Base-by-base conservation (phyloP, 2,797 vertebrate species). In the Hozukius guyotensis region DNA sequence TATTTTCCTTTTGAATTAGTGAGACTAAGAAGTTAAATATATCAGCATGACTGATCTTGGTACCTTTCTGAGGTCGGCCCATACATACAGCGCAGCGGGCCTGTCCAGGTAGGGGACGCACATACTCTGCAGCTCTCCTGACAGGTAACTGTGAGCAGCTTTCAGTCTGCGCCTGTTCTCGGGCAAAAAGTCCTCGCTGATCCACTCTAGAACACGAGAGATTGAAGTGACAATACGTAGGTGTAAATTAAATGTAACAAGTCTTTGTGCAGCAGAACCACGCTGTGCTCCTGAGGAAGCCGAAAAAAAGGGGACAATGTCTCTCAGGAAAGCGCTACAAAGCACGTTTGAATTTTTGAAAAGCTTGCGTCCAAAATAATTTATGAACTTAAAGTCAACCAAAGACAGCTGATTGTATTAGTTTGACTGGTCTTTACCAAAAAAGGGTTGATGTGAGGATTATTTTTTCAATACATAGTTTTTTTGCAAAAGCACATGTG, bases 21-120 rank as follows among this genome's bases (percentile, higher is more conserved):
- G n/a, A 2, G 69, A 65, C 31, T 57, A 24, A 64, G 31, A 73
- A 73, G 10, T 32, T 25, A 72, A 52, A 70, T 22, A 32, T 59
- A 29, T 65, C 20, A 38, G 56, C 36, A 4, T 18, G 60, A 65
- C 14, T 13, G 11, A 29, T 65, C 9, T 31, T 0, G 16, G 71
- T 92, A 99, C 98, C 97, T 99, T 97, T 79, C 97, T 96, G 90
- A 99, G 93, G 86, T 99, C 97, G 1, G 95, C 96, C 98, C 98
- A 99, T 79, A 99, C 93, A 83, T 96, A 99, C 87, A 99, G 96
- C 11, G 97, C 94, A 0, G 97, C 96, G 0, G 95, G 94, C 3
- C 96, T 93, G 85, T 97, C 93, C 78, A 99, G 95, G 81, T 96
- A 98, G 11, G 97, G 97, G 81, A 99, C 75, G 4, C 95, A 96